Evolutionary conservation across 2,113 vertebrate species (phyloP).

Genomic region (Syngnathus typhle): DNA sequence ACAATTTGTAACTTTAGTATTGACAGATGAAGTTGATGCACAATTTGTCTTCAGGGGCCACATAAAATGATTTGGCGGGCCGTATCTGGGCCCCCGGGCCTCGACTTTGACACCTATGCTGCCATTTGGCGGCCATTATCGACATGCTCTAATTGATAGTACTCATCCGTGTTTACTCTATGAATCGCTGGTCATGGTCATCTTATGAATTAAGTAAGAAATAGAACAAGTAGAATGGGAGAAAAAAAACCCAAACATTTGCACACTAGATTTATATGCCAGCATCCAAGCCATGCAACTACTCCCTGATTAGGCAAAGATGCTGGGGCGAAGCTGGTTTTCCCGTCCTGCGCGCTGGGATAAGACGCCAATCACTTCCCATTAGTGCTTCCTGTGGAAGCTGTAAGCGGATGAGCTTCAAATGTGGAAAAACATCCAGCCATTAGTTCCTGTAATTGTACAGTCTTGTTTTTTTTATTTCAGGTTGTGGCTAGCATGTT

Average conservation of each 20-base stretch:
- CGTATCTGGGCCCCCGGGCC: too few relatives aligned
- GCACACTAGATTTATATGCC: conserved; percentile 21
- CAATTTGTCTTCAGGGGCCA: too few relatives aligned
- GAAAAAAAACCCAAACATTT: neutral
- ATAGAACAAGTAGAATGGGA: too few relatives aligned
- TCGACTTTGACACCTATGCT: neutral
- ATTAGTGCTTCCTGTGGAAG: conserved; percentile 40
- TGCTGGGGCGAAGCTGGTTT: conserved; percentile 24
- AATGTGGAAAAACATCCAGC: conserved; percentile 41
- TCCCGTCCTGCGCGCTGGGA: conserved; percentile 37
- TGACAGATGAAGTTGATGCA: too few relatives aligned
- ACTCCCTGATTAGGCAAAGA: conserved; percentile 34
- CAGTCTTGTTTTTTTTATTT: conserved; percentile 12
- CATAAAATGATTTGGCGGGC: too few relatives aligned
- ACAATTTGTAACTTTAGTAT: too few relatives aligned
- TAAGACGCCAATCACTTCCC: conserved; percentile 42
- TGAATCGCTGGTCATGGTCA: conserved; percentile 53
- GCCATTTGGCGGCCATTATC: conserved; percentile 38
- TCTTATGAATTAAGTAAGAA: too few relatives aligned
- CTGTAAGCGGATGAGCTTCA: conserved; percentile 28
- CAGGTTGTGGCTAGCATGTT: neutral
- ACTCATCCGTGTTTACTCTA: conserved; percentile 38
- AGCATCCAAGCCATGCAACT: conserved; percentile 10
- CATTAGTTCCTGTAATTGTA: conserved; percentile 23
- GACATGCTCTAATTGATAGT: conserved; percentile 29